Percentiles rank a stretch among this genome's conserved stretches.
phyloP scores from a whole-genome alignment of 2,797 vertebrate genomes.

The Taeniopygia guttata region DNA sequence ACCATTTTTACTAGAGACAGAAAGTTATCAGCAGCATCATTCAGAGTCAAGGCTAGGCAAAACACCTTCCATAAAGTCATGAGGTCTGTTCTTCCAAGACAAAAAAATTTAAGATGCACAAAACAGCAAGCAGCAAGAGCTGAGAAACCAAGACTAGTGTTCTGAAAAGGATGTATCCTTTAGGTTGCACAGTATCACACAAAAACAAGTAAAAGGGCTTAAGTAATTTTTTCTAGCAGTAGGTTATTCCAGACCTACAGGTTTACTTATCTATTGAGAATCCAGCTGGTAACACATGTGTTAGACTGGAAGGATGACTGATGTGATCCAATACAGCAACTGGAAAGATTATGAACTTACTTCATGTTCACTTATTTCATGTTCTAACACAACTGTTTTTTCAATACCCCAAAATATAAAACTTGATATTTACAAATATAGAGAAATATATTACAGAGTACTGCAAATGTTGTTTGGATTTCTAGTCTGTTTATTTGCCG shows the following conservation, averaged over 20 bases:
- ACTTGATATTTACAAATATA: neutral
- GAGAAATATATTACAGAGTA: neutral
- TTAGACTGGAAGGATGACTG: neutral
- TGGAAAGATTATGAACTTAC: neutral
- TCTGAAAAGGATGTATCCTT: neutral
- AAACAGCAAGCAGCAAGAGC: neutral
- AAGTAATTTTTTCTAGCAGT: neutral
- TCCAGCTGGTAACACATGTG: neutral
- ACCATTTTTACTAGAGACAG: neutral
- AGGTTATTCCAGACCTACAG: neutral
- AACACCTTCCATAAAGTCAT: neutral
- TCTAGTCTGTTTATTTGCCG: neutral
- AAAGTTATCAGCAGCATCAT: neutral
- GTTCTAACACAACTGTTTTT: neutral
- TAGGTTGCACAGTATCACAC: neutral
- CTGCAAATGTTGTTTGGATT: neutral
- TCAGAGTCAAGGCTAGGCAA: neutral
- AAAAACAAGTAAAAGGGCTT: neutral
- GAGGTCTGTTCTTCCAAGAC: neutral
- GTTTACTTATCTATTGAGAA: neutral
- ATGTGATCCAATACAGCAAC: accelerated
- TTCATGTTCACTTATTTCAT: neutral
- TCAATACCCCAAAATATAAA: neutral
- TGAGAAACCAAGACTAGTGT: neutral
- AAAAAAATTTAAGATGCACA: neutral